A percentile compares a stretch with the other conserved stretches of the same genome.
Conservation (phyloP, 2,113 vertebrate species). For the Vireo altiloquus region DNA sequence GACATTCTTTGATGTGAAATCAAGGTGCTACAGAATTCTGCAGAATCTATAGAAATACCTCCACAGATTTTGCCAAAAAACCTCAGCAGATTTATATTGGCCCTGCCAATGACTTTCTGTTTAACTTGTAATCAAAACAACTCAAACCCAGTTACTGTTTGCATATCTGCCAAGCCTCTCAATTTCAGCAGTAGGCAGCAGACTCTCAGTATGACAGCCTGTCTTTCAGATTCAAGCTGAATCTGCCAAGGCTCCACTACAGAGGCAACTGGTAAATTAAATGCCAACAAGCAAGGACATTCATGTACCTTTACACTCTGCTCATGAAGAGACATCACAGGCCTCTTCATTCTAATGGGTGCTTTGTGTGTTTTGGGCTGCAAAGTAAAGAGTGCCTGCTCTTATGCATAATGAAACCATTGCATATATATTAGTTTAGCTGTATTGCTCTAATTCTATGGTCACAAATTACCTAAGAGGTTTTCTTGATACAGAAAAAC, state of each 20-base stretch:
- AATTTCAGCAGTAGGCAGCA: constrained; percentile 81
- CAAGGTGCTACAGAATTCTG: constrained; percentile 40
- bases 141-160: constrained; percentile 86
- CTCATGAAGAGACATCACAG: constrained; percentile 55
- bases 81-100: constrained; percentile 76
- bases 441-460: not conserved
- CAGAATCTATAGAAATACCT: constrained; percentile 58
- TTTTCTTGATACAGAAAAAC: constrained; percentile 33
- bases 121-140: constrained; percentile 89
- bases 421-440: not conserved
- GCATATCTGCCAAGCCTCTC: constrained; percentile 82
- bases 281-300: constrained; percentile 76
- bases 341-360: constrained; percentile 45
- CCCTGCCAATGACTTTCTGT: constrained; percentile 82
- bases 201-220: constrained; percentile 79
- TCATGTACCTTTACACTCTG: constrained; percentile 69
- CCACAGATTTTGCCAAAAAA: constrained; percentile 64
- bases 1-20: constrained; percentile 21
- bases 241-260: constrained; percentile 80
- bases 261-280: constrained; percentile 80
- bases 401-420: not conserved
- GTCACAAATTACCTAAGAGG: constrained; percentile 27
- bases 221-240: constrained; percentile 81
- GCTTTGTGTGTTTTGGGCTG: constrained; percentile 22
- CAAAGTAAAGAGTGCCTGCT: not conserved